Base-by-base conservation (phyloP, 1,140 invertebrate genomes). In the Dinothrombium tinctorium region DNA sequence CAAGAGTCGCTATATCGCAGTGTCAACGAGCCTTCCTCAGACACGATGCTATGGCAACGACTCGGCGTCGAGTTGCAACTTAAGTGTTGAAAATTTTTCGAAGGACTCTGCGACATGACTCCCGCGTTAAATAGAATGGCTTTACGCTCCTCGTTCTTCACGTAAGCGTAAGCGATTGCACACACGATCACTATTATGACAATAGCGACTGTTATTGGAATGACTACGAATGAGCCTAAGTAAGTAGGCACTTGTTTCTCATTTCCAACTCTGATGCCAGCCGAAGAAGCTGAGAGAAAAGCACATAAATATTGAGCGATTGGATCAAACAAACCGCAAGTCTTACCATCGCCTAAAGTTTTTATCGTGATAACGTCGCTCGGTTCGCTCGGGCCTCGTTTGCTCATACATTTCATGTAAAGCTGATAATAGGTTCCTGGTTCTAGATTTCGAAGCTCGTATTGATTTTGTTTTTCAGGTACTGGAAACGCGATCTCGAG, bases 281-380 rank as follows among this genome's bases (percentile, higher is more conserved):
- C n/a, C n/a, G n/a, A n/a, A n/a, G n/a, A n/a, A n/a, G n/a, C n/a
- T n/a, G n/a, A n/a, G n/a, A n/a, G n/a, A n/a, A n/a, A n/a, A n/a
- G n/a, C n/a, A n/a, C n/a, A 29, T 9, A 29, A 15, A 32, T n/a
- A 32, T 25, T 39, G 4, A 43, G 7, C 20, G 32, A 29, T 19
- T 24, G 25, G 19, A 43, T 4, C 28, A 22, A 22, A 43, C 14
- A 43, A 8, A 29, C 5, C 25, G 6, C 44, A n/a, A n/a, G n/a
- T n/a, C n/a, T 36, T 40, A 49, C 49, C 42, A 33, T 41, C 50
- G n/a, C 50, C 50, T 44, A 50, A 48, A 14, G 51, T 52, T 22
- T 41, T 45, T 15, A 52, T 41, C 3, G 47, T 46, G 2, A 52
- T 19, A 6, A 43, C 29, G 2, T 52, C 49, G 20, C 48, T 50